Evolutionary conservation across 2,888 invertebrate species (phyloP), one percentile per base, ranked within the genome.

Genomic region (Dorcus hopei): DNA sequence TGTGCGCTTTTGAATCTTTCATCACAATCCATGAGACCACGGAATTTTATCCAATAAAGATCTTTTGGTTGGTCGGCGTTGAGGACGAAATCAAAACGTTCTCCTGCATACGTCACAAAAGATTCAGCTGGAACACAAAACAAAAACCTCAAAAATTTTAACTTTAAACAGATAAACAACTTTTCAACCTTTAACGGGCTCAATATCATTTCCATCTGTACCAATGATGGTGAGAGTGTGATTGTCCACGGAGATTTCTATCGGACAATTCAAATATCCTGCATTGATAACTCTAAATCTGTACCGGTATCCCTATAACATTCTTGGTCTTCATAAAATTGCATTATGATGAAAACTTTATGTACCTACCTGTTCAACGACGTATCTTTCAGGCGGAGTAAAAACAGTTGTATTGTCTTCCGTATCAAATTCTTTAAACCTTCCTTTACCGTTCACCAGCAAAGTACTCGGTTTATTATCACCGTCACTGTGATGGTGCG

Each of bases 11-110:
- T 85, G 65, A 85, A 85, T 48, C 86, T 77, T 72, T 88, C 87
- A 70, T 89, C 92, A 71, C 95, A 95, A 72, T 95, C 95, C 87
- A 94, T 90, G 3, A 94, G 80, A 0, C 95, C 95, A 33, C 89
- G 84, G 69, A 89, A 88, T 45, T 91, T 82, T 40, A 95, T 88
- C 85, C 85, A 85, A 71, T 93, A 93, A 6, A 62, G 43, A 14
- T 45, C 60, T 26, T 54, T 49, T 2, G 41, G 80, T 62, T 88
- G 88, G 73, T 89, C 84, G 6, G 93, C 89, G 52, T 87, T 83
- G 11, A 95, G 65, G 1, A 95, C 80, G 68, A 95, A 90, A 74
- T 95, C 95, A 74, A 89, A 95, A 42, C 95, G 81, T 76, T 95
- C 95, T 0, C 95, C 95, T 0, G 95, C 93, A 73, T 93, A 94